phyloP scores from a whole-genome alignment of 1,140 invertebrate genomes.

The Lasioglossum baleicum region DNA sequence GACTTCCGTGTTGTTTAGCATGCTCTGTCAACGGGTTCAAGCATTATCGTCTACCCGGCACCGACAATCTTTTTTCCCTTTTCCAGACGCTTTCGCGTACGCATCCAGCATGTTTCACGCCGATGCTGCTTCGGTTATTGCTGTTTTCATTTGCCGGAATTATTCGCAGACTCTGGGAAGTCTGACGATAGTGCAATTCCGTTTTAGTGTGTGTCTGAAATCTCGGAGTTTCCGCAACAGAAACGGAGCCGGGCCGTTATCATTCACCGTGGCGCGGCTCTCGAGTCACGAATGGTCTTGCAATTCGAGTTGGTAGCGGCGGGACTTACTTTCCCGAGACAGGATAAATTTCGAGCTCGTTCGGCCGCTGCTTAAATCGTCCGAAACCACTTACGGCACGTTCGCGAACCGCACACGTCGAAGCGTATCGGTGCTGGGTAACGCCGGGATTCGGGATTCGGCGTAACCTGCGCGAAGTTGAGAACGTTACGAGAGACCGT shows the following conservation, averaged over 20 bases:
- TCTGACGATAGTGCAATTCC: no score
- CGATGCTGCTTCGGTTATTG: no score
- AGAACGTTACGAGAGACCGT: slow-evolving; percentile 27
- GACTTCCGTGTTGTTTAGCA: slow-evolving; percentile 11
- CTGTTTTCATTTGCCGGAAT: no score
- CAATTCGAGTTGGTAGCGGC: background rate
- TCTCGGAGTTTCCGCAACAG: no score
- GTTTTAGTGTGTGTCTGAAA: no score
- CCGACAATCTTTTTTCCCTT: background rate
- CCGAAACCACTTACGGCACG: slow-evolving; percentile 28
- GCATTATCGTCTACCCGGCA: background rate
- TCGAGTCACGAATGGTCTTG: slow-evolving; percentile 13
- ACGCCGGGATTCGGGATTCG: slow-evolving; percentile 23
- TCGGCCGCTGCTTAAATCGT: slow-evolving; percentile 36
- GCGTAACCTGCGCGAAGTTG: slow-evolving; percentile 37
- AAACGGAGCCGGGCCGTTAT: background rate
- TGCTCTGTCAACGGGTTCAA: background rate
- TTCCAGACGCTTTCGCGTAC: background rate
- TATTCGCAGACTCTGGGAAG: no score
- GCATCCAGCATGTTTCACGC: no score
- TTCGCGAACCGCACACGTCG: slow-evolving; percentile 19
- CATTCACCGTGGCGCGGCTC: background rate
- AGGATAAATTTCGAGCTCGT: slow-evolving; percentile 44
- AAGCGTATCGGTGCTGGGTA: slow-evolving; percentile 31
- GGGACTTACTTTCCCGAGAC: slow-evolving; percentile 9